A percentile compares a stretch with the other conserved stretches of the same genome.
phyloP scores from a whole-genome alignment of 2,888 invertebrate species.

The Ornithoptera priamus region DNA sequence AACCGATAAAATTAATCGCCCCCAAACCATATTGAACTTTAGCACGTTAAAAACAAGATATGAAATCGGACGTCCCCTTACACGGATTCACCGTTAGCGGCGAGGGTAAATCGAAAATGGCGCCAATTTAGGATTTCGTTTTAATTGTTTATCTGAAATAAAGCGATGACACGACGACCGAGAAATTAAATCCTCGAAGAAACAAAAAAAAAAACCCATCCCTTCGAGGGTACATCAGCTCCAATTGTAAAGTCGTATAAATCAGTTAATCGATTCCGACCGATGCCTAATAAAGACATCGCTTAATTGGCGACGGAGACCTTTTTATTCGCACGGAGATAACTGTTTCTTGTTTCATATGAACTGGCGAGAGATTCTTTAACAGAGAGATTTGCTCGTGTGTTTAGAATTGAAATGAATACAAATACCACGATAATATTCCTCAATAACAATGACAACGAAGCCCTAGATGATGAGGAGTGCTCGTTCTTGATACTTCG shows the following conservation, averaged over 20 bases:
- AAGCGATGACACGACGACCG: conserved; percentile 33
- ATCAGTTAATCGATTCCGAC: conserved; percentile 22
- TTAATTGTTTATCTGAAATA: conserved; percentile 46
- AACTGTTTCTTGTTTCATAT: conserved; percentile 13
- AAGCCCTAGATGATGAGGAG: no score
- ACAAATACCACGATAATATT: no score
- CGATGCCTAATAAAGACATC: conserved; percentile 19
- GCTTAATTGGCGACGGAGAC: conserved; percentile 11
- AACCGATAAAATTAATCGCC: conserved; percentile 50
- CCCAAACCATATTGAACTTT: conserved; percentile 44
- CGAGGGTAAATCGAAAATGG: conserved; percentile 56
- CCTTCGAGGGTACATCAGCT: conserved; percentile 7
- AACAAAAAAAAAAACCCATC: not conserved
- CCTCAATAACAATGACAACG: no score
- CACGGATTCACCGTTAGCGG: conserved; percentile 56
- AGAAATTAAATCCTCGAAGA: no score
- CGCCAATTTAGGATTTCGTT: conserved; percentile 67
- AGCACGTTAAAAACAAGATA: conserved; percentile 42
- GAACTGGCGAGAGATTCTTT: not conserved
- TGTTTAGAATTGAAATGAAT: no score
- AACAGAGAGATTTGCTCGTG: no score
- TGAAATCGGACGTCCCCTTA: conserved; percentile 35
- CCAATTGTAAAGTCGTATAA: conserved; percentile 10
- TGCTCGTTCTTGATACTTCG: no score
- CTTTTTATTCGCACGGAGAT: conserved; percentile 7